These are phyloP conservation scores for Thunnus maccoyii DNA, from an alignment of 2,113 vertebrate species.

Conservation along the genomic window DNA sequence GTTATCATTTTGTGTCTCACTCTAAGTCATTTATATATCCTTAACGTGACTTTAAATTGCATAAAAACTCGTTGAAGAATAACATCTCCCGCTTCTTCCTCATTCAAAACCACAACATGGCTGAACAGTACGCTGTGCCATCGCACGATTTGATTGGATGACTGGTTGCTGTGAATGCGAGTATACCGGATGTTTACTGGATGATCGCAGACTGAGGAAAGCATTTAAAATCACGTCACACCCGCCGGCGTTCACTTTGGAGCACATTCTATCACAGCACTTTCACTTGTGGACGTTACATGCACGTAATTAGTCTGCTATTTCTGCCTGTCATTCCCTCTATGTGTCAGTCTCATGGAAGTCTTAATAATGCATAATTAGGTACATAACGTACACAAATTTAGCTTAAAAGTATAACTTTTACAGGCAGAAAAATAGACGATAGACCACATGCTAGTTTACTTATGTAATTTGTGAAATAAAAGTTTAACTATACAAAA, in stretches of 20 bases:
- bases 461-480: background rate
- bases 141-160: constrained; percentile 77
- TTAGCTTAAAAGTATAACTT: no score
- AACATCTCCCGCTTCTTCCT: constrained; percentile 90
- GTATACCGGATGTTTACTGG: constrained; percentile 46
- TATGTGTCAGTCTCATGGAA: background rate
- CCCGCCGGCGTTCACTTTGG: background rate
- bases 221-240: constrained; percentile 59
- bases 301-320: background rate
- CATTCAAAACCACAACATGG: constrained; percentile 91
- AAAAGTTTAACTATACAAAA: background rate
- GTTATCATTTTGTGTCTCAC: constrained; percentile 52
- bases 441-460: background rate
- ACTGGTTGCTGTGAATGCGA: constrained; percentile 9
- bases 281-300: background rate
- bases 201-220: constrained; percentile 25
- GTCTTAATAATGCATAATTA: no score
- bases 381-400: no score
- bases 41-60: constrained; percentile 57
- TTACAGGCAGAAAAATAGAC: no score
- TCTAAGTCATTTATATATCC: constrained; percentile 27
- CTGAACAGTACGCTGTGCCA: constrained; percentile 69
- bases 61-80: constrained; percentile 79
- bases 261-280: no score
- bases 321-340: no score